These are phyloP conservation scores for Teleiodes luculella DNA, from an alignment of 2,888 invertebrate genomes.

Conservation along the genomic window DNA sequence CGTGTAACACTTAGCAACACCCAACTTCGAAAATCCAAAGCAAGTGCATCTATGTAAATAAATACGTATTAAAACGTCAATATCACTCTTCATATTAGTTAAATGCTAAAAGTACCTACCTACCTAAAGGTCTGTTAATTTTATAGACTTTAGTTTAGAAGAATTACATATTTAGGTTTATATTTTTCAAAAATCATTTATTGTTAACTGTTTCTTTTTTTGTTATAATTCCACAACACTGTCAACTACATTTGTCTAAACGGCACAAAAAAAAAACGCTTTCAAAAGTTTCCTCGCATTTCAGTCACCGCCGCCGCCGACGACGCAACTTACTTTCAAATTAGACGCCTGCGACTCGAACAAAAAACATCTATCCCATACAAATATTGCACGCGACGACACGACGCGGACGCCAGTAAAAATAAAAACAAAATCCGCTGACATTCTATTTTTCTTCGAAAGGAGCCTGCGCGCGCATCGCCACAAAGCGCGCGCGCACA, in stretches of 20 bases:
- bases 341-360: constrained; percentile 55
- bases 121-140: no score
- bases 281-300: constrained; percentile 35
- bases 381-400: constrained; percentile 75
- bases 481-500: constrained; percentile 59
- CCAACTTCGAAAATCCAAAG: no score
- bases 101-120: no score
- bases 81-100: no score
- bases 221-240: constrained; percentile 42
- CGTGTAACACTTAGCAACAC: no score
- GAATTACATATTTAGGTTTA: no score
- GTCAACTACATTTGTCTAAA: constrained; percentile 47
- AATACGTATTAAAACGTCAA: no score
- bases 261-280: constrained; percentile 24
- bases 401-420: constrained; percentile 37
- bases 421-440: constrained; percentile 57
- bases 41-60: no score
- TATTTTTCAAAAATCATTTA: no score
- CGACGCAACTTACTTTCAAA: constrained; percentile 57
- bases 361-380: constrained; percentile 61
- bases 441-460: constrained; percentile 72
- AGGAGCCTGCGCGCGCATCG: constrained; percentile 64
- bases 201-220: no score
- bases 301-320: constrained; percentile 44
- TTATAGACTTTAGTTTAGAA: no score